Percentiles rank a stretch among this genome's conserved stretches.
Conservation (phyloP, 1,140 invertebrate genomes). For the Acyrthosiphon pisum region DNA sequence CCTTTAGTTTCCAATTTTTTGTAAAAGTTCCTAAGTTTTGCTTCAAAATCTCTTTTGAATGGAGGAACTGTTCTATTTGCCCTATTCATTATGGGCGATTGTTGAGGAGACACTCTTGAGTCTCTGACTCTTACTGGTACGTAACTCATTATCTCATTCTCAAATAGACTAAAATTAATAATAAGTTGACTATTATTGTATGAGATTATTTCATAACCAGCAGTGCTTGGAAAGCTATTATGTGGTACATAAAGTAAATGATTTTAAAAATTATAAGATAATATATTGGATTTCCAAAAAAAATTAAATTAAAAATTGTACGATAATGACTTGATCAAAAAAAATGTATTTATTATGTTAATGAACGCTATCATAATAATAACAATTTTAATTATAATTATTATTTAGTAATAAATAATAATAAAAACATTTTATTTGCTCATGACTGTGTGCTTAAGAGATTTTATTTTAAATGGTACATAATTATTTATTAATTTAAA, state of each 20-base stretch:
- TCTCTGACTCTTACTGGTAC: slow-evolving; percentile 75
- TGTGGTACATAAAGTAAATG: neutral
- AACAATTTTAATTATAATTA: neutral
- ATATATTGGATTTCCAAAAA: neutral
- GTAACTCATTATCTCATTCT: slow-evolving; percentile 98
- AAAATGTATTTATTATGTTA: neutral
- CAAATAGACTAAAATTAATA: slow-evolving; percentile 82
- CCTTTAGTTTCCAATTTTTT: slow-evolving; percentile 94
- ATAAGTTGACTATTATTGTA: neutral
- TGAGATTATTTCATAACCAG: neutral
- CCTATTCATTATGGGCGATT: slow-evolving; percentile 78
- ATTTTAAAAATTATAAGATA: too few relatives aligned
- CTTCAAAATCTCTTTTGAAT: slow-evolving; percentile 91
- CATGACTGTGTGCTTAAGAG: too few relatives aligned
- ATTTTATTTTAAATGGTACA: neutral
- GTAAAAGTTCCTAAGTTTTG: slow-evolving; percentile 94
- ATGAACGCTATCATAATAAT: neutral
- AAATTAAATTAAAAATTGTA: neutral
- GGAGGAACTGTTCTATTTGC: slow-evolving; percentile 84
- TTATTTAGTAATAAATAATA: neutral
- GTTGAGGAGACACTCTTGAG: slow-evolving; percentile 79
- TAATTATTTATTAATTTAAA: neutral
- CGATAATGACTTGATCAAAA: neutral
- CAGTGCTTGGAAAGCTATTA: neutral
- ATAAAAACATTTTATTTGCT: neutral